These are phyloP conservation scores for Tuberolachnus salignus DNA, from an alignment of 2,888 invertebrate species.

Conservation along the genomic window DNA sequence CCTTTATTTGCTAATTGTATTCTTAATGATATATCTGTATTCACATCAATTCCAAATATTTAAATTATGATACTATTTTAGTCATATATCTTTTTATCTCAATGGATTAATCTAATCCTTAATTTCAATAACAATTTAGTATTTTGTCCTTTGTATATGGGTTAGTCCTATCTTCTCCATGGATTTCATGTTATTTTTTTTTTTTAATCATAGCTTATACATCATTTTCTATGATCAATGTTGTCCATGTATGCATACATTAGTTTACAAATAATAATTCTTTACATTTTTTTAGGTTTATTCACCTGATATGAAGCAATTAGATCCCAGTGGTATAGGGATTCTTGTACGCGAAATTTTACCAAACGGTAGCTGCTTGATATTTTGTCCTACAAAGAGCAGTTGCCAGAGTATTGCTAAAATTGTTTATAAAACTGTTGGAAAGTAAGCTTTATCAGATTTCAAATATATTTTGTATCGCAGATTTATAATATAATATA, in stretches of 20 bases:
- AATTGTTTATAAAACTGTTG: conserved; percentile 72
- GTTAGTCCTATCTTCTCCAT: too few relatives aligned
- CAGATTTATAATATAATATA: background rate
- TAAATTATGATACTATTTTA: too few relatives aligned
- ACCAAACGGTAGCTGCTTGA: conserved; percentile 79
- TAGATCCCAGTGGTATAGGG: conserved; percentile 82
- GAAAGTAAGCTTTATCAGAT: conserved; percentile 5
- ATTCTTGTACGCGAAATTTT: conserved; percentile 82
- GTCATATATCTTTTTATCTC: too few relatives aligned
- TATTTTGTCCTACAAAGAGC: conserved; percentile 92
- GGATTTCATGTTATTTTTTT: too few relatives aligned
- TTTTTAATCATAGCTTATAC: too few relatives aligned
- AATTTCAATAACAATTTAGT: too few relatives aligned
- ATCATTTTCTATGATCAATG: too few relatives aligned
- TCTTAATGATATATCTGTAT: too few relatives aligned
- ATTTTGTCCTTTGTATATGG: too few relatives aligned
- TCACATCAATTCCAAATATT: too few relatives aligned
- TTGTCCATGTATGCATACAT: background rate
- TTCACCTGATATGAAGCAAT: conserved; percentile 66
- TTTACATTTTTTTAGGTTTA: conserved; percentile 65
- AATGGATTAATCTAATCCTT: too few relatives aligned
- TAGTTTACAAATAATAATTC: background rate
- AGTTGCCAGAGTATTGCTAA: conserved; percentile 90
- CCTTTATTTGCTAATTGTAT: too few relatives aligned
- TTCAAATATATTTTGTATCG: background rate